These are phyloP conservation scores for Drosophila robusta DNA, from an alignment of 2,888 invertebrate species.

Conservation along the genomic window DNA sequence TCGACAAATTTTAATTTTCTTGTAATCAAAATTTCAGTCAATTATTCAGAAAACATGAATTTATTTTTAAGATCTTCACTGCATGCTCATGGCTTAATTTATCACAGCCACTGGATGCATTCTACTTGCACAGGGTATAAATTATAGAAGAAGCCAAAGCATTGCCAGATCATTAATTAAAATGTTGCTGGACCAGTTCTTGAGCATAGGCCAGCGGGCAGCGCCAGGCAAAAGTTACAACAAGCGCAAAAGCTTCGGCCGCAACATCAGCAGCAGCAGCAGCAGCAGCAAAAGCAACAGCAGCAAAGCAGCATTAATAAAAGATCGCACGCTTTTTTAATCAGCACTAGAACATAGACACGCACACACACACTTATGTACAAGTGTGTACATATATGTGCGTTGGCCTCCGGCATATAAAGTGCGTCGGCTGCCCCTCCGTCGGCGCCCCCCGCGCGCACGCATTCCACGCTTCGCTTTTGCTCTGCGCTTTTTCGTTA, in stretches of 20 bases:
- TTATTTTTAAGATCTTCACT: neutral
- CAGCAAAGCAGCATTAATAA: constrained; percentile 47
- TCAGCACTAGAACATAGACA: constrained; percentile 57
- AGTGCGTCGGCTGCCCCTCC: constrained; percentile 45
- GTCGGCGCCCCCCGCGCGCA: constrained; percentile 38
- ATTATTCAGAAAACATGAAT: neutral
- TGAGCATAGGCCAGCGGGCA: constrained; percentile 41
- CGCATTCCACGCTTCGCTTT: constrained; percentile 71
- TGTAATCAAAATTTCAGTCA: neutral
- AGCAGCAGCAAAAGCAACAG: constrained; percentile 16
- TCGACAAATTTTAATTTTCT: no score
- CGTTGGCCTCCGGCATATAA: constrained; percentile 62
- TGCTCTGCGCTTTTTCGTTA: constrained; percentile 45
- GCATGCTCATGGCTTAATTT: no score
- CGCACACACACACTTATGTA: constrained; percentile 11
- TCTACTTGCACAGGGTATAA: constrained; percentile 29
- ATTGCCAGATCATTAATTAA: constrained; percentile 76
- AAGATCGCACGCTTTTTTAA: constrained; percentile 70
- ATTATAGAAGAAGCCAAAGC: constrained; percentile 37
- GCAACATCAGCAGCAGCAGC: neutral
- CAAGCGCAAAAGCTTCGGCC: neutral
- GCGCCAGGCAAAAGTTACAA: neutral
- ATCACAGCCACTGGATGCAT: neutral
- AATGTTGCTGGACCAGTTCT: constrained; percentile 80
- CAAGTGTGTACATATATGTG: constrained; percentile 5